Evolutionary conservation across 2,888 invertebrate species (phyloP).

Genomic region (Eilema griseolum): DNA sequence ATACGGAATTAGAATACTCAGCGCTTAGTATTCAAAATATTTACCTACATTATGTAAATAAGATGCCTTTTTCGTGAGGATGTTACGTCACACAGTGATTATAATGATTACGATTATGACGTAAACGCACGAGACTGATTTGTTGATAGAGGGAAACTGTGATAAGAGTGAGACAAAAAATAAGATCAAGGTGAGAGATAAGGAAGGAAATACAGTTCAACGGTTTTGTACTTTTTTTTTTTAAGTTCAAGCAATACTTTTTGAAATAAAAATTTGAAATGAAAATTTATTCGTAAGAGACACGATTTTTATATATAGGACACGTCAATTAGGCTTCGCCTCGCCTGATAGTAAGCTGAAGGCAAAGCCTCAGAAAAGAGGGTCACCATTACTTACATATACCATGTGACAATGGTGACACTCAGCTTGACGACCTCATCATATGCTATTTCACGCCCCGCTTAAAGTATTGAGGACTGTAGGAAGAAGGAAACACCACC

Average conservation of each 20-base stretch:
- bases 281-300: too few relatives aligned
- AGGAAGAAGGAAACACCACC: too few relatives aligned
- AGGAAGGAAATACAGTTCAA: neutral
- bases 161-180: slow-evolving; percentile 6
- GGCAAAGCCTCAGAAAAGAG: too few relatives aligned
- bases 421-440: too few relatives aligned
- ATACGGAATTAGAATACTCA: slow-evolving; percentile 36
- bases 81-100: slow-evolving; percentile 24
- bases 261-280: too few relatives aligned
- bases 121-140: slow-evolving; percentile 44
- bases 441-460: too few relatives aligned
- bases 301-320: too few relatives aligned
- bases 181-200: slow-evolving; percentile 5
- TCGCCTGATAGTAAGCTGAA: too few relatives aligned
- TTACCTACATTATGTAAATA: slow-evolving; percentile 43
- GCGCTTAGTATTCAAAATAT: slow-evolving; percentile 39
- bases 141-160: slow-evolving; percentile 9
- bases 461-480: too few relatives aligned
- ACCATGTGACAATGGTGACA: too few relatives aligned
- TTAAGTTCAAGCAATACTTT: neutral
- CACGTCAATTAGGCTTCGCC: too few relatives aligned
- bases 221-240: neutral
- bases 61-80: slow-evolving; percentile 40
- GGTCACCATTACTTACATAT: too few relatives aligned
- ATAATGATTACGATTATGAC: slow-evolving; percentile 32